A percentile compares a stretch with the other conserved stretches of the same genome.
Evolutionary conservation across 1,140 invertebrate species (phyloP).

Genomic region (Micrasema minimum): DNA sequence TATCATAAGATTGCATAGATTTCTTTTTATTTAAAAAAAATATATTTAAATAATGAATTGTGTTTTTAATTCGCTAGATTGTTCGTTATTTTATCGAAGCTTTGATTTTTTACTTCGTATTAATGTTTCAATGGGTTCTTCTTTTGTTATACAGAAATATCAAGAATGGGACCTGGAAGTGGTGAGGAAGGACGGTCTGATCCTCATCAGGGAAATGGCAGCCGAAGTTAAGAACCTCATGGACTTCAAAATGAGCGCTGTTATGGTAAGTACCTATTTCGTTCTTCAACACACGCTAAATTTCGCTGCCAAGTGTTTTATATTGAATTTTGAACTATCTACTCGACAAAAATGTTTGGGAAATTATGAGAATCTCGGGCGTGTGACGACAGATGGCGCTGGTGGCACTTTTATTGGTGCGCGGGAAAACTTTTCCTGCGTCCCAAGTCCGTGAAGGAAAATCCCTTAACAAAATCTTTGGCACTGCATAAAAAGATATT

Average conservation of each 20-base stretch:
- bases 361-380: constrained; percentile 25
- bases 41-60: no score
- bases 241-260: constrained; percentile 89
- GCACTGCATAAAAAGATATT: neutral
- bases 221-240: constrained; percentile 89
- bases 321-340: constrained; percentile 13
- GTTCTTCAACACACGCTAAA: neutral
- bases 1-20: no score
- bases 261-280: constrained; percentile 76
- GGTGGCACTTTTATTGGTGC: constrained; percentile 34
- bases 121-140: constrained; percentile 45
- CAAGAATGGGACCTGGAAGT: constrained; percentile 78
- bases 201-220: constrained; percentile 84
- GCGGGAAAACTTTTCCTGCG: constrained; percentile 29
- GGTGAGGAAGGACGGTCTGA: constrained; percentile 82
- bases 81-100: constrained; percentile 34
- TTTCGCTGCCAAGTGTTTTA: neutral
- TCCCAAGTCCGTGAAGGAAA: no score
- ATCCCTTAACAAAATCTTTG: no score
- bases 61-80: no score
- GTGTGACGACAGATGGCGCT: constrained; percentile 37
- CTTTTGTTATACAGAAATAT: constrained; percentile 74
- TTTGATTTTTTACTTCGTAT: neutral
- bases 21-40: no score
- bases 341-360: constrained; percentile 3